A percentile compares a stretch with the other conserved stretches of the same genome.
These are phyloP conservation scores for Drosophila parvula DNA, from an alignment of 1,140 invertebrate genomes.

Conservation along the genomic window DNA sequence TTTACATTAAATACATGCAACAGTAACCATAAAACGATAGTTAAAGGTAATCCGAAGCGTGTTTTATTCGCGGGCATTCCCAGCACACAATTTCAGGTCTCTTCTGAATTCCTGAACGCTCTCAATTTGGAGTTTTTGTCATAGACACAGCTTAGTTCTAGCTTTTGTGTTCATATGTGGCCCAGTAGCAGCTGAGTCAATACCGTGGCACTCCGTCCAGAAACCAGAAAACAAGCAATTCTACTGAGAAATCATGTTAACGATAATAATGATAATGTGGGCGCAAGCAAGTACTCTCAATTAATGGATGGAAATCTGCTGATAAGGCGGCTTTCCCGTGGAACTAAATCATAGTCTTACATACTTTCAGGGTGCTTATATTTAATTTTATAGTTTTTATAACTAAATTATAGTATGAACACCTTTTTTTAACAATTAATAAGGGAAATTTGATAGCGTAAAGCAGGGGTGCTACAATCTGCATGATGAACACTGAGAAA, in stretches of 20 bases:
- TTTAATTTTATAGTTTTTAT: too few species aligned
- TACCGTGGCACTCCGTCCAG: not conserved
- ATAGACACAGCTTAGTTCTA: not conserved
- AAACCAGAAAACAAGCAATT: not conserved
- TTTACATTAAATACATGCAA: constrained; percentile 41
- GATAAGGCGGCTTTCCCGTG: not conserved
- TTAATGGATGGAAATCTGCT: not conserved
- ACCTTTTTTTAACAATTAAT: too few species aligned
- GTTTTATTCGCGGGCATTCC: constrained; percentile 23
- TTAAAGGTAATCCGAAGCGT: constrained; percentile 8
- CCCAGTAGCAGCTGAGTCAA: constrained; percentile 24
- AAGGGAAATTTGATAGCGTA: too few species aligned
- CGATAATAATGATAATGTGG: not conserved
- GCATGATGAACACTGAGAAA: too few species aligned
- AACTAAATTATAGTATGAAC: too few species aligned
- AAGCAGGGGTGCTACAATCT: too few species aligned
- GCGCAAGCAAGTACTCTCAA: not conserved
- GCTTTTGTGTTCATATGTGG: not conserved
- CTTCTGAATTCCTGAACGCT: not conserved
- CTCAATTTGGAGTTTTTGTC: not conserved
- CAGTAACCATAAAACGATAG: constrained; percentile 40
- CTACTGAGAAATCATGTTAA: not conserved
- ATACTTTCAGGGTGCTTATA: not conserved
- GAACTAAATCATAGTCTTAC: too few species aligned
- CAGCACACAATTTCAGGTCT: too few species aligned